A percentile compares a stretch with the other conserved stretches of the same genome.
Conservation (phyloP, 1,140 invertebrate species). For the Melipona quadrifasciata region DNA sequence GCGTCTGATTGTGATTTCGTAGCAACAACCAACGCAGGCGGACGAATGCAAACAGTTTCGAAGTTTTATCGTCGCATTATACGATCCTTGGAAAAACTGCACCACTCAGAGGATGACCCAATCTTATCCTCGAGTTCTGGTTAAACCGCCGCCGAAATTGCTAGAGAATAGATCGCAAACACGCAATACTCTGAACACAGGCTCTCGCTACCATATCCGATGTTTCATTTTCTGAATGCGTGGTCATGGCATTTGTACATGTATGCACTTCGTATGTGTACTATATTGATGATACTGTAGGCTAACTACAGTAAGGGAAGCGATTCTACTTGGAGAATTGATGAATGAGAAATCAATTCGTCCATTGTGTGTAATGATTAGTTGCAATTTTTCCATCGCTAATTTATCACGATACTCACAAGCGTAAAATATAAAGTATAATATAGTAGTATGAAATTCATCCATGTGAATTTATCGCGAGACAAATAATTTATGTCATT, state of each 20-base stretch:
- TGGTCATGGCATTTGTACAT: no score
- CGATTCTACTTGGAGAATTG: neutral
- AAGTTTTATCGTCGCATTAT: constrained; percentile 6
- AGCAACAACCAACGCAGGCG: neutral
- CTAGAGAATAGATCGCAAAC: neutral
- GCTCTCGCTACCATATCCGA: neutral
- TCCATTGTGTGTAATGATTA: no score
- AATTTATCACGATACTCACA: no score
- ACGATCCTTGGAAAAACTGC: neutral
- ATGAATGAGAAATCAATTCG: neutral
- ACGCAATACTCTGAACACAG: constrained; percentile 21
- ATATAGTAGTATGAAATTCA: no score
- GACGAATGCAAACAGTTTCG: neutral
- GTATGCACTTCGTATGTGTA: no score
- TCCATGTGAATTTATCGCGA: no score
- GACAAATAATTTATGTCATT: no score
- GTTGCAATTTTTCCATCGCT: no score
- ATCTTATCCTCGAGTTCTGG: constrained; percentile 22
- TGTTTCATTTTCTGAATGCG: neutral
- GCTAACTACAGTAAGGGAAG: neutral
- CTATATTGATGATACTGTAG: neutral
- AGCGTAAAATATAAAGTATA: no score
- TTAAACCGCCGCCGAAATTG: constrained; percentile 15
- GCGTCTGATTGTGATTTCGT: neutral
- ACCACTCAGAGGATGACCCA: constrained; percentile 12